These are phyloP conservation scores for Philotrypesis tridentata DNA, from an alignment of 1,140 invertebrate species.

Conservation along the genomic window DNA sequence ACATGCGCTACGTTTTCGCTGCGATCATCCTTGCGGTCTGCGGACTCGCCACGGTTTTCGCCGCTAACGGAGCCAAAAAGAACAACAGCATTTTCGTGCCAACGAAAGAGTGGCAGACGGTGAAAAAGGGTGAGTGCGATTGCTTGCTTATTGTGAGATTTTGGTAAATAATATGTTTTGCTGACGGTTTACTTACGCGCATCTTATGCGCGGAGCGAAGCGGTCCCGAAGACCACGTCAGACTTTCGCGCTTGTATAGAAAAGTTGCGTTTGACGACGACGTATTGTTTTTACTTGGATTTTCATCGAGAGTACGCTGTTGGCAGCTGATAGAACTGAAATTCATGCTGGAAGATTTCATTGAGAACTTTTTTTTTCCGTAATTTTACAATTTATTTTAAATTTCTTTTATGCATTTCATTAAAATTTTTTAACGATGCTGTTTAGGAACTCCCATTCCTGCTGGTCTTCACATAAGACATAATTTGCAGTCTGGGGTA, in stretches of 20 bases:
- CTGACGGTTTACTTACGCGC: not conserved
- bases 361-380: too few species aligned
- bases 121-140: conserved; percentile 74
- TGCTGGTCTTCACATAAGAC: conserved; percentile 81
- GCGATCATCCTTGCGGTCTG: not conserved
- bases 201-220: not conserved
- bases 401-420: conserved; percentile 34
- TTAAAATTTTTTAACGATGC: conserved; percentile 57
- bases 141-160: conserved; percentile 7
- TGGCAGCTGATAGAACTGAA: too few species aligned
- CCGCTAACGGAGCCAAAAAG: conserved; percentile 51
- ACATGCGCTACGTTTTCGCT: conserved; percentile 1
- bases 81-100: conserved; percentile 73
- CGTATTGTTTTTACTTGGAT: not conserved
- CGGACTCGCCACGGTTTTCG: not conserved
- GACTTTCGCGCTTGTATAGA: not conserved
- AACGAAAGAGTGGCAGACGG: conserved; percentile 77
- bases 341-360: too few species aligned
- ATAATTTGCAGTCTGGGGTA: conserved; percentile 83
- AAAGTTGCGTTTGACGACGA: not conserved
- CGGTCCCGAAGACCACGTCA: conserved; percentile 12
- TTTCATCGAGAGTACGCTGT: too few species aligned
- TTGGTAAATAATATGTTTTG: conserved; percentile 49
- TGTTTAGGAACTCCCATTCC: conserved; percentile 81
- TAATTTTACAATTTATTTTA: conserved; percentile 32